Evolutionary conservation across 2,113 vertebrate genomes (phyloP).

Genomic region (Limnothrissa miodon): DNA sequence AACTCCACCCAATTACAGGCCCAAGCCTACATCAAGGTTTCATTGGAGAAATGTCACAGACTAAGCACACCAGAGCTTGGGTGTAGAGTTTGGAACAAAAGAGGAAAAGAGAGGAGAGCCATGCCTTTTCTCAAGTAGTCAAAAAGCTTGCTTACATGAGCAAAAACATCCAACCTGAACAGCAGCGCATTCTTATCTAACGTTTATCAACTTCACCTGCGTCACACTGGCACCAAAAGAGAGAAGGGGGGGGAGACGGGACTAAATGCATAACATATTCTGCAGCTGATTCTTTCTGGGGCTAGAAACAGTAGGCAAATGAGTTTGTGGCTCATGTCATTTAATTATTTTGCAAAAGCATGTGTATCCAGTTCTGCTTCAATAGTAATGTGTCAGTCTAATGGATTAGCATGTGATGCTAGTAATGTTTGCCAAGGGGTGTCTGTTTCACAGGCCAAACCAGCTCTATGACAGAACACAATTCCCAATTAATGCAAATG

Average conservation of each 20-base stretch:
- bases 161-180: neutral
- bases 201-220: slow-evolving; percentile 9
- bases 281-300: neutral
- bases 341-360: neutral
- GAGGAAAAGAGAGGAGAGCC: neutral
- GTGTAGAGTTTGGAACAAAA: neutral
- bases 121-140: neutral
- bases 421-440: neutral
- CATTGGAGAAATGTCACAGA: neutral
- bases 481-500: slow-evolving; percentile 29
- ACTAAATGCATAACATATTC: neutral
- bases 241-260: neutral
- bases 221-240: neutral
- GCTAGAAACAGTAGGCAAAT: neutral
- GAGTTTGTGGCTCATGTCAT: neutral
- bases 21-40: neutral
- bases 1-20: neutral
- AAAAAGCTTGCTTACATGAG: neutral
- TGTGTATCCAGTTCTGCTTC: neutral
- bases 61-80: neutral
- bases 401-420: slow-evolving; percentile 15
- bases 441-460: slow-evolving; percentile 4
- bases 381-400: neutral
- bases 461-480: neutral
- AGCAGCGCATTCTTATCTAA: slow-evolving; percentile 8